Conservation (phyloP, 2,113 vertebrate genomes). For the Myotis brandtii region DNA sequence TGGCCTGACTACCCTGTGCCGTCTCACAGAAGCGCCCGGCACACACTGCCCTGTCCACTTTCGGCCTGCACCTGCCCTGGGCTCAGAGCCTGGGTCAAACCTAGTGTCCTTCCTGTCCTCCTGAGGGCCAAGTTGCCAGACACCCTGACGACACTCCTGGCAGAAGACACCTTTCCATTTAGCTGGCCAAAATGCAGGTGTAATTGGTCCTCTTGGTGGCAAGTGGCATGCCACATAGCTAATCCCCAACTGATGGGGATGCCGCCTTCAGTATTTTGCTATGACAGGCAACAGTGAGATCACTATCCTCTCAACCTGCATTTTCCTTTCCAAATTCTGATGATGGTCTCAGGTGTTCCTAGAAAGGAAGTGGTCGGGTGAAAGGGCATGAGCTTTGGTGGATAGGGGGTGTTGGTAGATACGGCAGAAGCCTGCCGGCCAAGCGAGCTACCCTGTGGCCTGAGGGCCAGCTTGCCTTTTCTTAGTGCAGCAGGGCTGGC, state of each 20-base stretch:
- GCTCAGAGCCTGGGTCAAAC: background rate
- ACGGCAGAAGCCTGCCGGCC: fast-evolving
- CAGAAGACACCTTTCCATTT: background rate
- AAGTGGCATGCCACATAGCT: fast-evolving
- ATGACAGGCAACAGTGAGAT: background rate
- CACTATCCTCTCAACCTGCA: fast-evolving
- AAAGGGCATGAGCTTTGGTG: fast-evolving
- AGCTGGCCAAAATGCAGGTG: background rate
- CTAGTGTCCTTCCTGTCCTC: background rate
- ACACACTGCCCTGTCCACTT: background rate
- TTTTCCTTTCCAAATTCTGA: background rate
- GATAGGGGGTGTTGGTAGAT: background rate
- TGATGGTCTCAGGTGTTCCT: background rate
- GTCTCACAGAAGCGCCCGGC: fast-evolving
- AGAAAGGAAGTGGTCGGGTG: background rate
- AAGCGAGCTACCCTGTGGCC: background rate
- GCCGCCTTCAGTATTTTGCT: fast-evolving
- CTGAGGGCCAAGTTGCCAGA: background rate
- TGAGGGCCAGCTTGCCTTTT: background rate
- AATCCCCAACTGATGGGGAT: fast-evolving
- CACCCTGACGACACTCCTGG: too few species aligned
- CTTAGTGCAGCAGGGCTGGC: background rate
- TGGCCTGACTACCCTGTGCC: background rate
- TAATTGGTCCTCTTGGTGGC: background rate
- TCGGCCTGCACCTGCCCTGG: background rate